Evolutionary conservation across 1,140 invertebrate species (phyloP).

Genomic region (Samia ricini): DNA sequence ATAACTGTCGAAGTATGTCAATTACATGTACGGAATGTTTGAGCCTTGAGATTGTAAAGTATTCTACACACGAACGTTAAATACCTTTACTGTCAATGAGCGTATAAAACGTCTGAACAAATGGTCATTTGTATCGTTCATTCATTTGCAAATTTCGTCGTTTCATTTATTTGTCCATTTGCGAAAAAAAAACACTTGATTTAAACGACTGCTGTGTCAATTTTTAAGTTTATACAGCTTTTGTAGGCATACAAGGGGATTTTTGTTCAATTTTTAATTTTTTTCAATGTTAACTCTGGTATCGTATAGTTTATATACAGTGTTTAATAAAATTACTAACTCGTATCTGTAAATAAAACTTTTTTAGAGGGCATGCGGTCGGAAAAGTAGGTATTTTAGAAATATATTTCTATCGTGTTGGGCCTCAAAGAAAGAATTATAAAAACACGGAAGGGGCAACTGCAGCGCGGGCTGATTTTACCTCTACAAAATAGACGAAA

Average conservation of each 20-base stretch:
- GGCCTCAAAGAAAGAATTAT: too few species aligned
- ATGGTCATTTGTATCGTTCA: slow-evolving; percentile 15
- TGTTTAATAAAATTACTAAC: too few species aligned
- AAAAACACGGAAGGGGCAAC: too few species aligned
- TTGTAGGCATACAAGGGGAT: neutral
- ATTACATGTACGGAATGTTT: slow-evolving; percentile 12
- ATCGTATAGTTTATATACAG: too few species aligned
- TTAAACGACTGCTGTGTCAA: neutral
- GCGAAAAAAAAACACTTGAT: neutral
- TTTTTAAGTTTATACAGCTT: neutral
- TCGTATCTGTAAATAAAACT: too few species aligned
- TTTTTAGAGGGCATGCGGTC: too few species aligned
- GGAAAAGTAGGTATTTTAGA: too few species aligned
- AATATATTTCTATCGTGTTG: too few species aligned
- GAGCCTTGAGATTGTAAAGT: slow-evolving; percentile 17
- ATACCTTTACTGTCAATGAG: slow-evolving; percentile 16
- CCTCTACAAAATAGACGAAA: too few species aligned
- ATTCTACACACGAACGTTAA: slow-evolving; percentile 20
- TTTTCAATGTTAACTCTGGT: too few species aligned
- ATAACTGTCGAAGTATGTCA: slow-evolving; percentile 9
- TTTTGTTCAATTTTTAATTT: too few species aligned
- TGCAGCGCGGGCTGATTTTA: too few species aligned
- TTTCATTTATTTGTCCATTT: neutral
- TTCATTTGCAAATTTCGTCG: slow-evolving; percentile 11
- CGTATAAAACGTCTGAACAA: slow-evolving; percentile 6